Base-by-base conservation (phyloP, 2,888 invertebrate genomes). In the Synergus laeviventris region DNA sequence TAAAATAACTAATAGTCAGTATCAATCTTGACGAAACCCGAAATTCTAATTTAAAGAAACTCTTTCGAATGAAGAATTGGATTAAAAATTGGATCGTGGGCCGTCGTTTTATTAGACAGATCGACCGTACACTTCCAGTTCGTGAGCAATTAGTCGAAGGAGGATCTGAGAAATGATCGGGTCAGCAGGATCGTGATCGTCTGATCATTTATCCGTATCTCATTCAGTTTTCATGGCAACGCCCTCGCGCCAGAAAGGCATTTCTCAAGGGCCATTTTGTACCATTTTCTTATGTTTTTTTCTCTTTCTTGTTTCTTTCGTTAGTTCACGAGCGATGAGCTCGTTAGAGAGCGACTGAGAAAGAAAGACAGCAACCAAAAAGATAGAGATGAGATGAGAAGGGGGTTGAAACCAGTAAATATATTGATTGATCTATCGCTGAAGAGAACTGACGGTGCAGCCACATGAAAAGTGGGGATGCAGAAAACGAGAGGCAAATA, bases 371-470 rank as follows among this genome's bases (percentile, higher is more conserved):
- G 81, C 82, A 81, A 54, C n/a, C n/a, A 16, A 70, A 70, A 70
- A 54, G 11, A 49, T 12, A 70, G 49, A 70, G 49, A 49, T 31
- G 31, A 49, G 49, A 31, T n/a, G 36, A 49, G 36, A 36, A 54
- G 31, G 31, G 70, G 49, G 49, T 49, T 70, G 70, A 54, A 70
- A 70, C 83, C 86, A 66, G 66, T 66, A 66, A 66, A 70, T 70
- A 70, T 88, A 89, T 89, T 89, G 89, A 89, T 89, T 89, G 89
- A 89, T 89, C 89, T 89, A 87, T 87, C 84, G 88, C 86, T 87
- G 84, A 81, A 81, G 75, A 76, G 70, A 9, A 16, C 31, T 42
- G 39, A 64, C 21, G 64, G 64, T n/a, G n/a, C 64, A 64, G 39
- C 42, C 14, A 24, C 21, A 64, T 64, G 70, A 31, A 45, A 16